phyloP scores from a whole-genome alignment of 2,888 invertebrate genomes.

The Deilephila elpenor region DNA sequence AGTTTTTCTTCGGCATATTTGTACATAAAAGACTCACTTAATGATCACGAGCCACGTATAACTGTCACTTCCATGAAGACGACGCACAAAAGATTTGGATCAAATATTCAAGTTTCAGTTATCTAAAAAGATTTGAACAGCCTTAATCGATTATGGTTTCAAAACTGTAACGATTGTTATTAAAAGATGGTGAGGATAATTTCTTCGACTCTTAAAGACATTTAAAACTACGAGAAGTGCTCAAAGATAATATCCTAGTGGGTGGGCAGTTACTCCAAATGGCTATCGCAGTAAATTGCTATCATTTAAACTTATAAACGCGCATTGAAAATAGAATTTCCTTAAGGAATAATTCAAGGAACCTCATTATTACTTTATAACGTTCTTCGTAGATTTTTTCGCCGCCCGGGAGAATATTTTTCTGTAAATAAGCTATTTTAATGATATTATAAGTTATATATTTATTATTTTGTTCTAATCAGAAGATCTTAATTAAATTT shows the following conservation, averaged over 20 bases:
- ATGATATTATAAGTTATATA: not conserved
- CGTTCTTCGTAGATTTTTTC: not conserved
- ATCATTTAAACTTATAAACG: slow-evolving; percentile 1
- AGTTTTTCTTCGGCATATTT: too few species aligned
- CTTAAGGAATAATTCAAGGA: not conserved
- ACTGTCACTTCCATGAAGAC: not conserved
- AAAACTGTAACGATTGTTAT: not conserved
- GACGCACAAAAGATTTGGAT: not conserved
- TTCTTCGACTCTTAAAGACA: not conserved
- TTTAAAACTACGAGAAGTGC: slow-evolving; percentile 8
- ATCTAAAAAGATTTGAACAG: not conserved
- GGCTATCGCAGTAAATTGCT: not conserved
- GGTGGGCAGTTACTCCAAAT: not conserved
- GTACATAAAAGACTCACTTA: too few species aligned
- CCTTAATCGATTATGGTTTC: not conserved
- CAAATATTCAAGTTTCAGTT: not conserved
- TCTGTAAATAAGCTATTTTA: not conserved
- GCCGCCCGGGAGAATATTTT: not conserved
- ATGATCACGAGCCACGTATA: too few species aligned
- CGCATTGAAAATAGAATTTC: slow-evolving; percentile 3
- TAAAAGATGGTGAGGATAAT: not conserved
- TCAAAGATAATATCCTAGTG: slow-evolving; percentile 2
- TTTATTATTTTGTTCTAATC: not conserved
- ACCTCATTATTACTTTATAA: not conserved
- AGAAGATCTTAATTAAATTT: too few species aligned